Percentiles rank a stretch among this genome's conserved stretches.
phyloP scores from a whole-genome alignment of 2,888 invertebrate genomes.

The Drosophila meridionalis region DNA sequence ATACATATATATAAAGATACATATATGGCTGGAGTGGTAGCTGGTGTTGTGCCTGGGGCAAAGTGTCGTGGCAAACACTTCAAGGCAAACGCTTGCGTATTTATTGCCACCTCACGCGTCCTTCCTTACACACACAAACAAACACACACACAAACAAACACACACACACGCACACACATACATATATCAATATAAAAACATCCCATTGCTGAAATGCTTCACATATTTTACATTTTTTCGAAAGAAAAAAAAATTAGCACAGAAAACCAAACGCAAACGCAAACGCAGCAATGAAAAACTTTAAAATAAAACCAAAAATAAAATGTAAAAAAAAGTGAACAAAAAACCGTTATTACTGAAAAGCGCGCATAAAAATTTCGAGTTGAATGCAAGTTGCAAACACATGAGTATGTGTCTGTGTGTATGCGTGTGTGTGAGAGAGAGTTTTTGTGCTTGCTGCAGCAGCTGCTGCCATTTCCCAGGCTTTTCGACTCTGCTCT shows the following conservation, averaged over 20 bases:
- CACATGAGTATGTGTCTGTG: conserved; percentile 25
- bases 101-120: conserved; percentile 62
- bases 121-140: conserved; percentile 22
- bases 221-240: conserved; percentile 50
- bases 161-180: conserved; percentile 9
- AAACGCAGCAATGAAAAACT: conserved; percentile 26
- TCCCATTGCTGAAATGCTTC: conserved; percentile 22
- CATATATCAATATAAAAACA: conserved; percentile 38
- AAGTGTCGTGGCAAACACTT: conserved; percentile 65
- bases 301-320: conserved; percentile 23
- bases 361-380: conserved; percentile 67
- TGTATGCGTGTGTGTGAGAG: conserved; percentile 12
- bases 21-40: neutral
- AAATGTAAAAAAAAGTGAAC: conserved; percentile 8
- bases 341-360: conserved; percentile 64
- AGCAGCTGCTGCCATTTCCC: conserved; percentile 79
- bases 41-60: conserved; percentile 12
- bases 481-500: conserved; percentile 52
- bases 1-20: conserved; percentile 16
- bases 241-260: conserved; percentile 54
- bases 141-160: conserved; percentile 16
- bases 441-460: conserved; percentile 27
- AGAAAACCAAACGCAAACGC: conserved; percentile 34
- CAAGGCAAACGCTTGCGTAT: conserved; percentile 61
- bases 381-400: conserved; percentile 71